A percentile compares a stretch with the other conserved stretches of the same genome.
These are phyloP conservation scores for Mus caroli DNA, from an alignment of 2,797 vertebrate genomes.

Conservation along the genomic window DNA sequence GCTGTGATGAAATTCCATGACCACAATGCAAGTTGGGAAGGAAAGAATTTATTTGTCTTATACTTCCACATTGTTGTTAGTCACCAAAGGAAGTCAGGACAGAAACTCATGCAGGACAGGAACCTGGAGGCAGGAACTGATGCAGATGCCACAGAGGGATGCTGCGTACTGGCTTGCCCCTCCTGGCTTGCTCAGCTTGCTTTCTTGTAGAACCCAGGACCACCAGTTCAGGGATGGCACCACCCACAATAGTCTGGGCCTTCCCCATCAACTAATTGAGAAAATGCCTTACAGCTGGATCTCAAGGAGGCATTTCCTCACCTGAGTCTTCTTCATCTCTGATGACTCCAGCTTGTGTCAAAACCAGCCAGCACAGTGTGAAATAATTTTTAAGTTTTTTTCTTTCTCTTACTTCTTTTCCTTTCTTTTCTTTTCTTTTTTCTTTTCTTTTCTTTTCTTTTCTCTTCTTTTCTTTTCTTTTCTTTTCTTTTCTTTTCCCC, in stretches of 20 bases:
- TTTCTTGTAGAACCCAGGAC: background rate
- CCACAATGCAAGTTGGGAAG: background rate
- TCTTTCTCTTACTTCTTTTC: background rate
- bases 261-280: background rate
- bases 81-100: background rate
- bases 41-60: background rate
- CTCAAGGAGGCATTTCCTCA: background rate
- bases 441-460: too few relatives aligned
- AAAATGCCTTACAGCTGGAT: background rate
- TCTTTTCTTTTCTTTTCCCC: too few relatives aligned
- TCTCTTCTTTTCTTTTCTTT: too few relatives aligned
- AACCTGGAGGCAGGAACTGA: background rate
- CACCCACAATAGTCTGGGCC: background rate
- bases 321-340: background rate
- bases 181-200: background rate
- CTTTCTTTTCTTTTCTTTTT: background rate
- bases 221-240: background rate
- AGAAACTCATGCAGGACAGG: background rate
- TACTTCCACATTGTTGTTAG: background rate
- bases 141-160: background rate
- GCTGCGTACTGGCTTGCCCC: background rate
- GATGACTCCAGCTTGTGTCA: background rate
- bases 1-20: background rate
- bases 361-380: background rate
- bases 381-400: background rate